Evolutionary conservation across 2,888 invertebrate species (phyloP), one percentile per base, ranked within the genome.

Genomic region (Amiota communis): DNA sequence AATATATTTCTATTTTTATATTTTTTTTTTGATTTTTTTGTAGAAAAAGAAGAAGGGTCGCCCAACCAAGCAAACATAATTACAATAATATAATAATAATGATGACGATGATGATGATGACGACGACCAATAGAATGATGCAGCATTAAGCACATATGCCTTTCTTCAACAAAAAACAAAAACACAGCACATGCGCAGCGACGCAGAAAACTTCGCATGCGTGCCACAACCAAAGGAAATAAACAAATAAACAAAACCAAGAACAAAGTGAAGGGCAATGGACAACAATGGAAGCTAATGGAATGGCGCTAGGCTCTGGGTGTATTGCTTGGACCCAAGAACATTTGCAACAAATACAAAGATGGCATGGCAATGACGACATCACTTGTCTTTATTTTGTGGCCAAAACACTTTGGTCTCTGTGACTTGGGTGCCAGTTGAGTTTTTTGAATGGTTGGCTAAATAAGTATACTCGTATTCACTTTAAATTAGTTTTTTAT

Each of bases 401-500:
- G 53, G 53, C 53, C 15, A 15, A 57, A 57, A 10, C 17, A 17
- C 15, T 20, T 59, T 11, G 15, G 59, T 59, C 17, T 59, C 15
- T 15, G 0, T 57, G 59, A 9, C 23, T 4, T 59, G 59, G 15
- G 59, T 20, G 20, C 20, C 17, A 9, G 23, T 11, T 17, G 9
- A 20, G 59, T 20, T 15, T n/a, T n/a, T 59, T n/a, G 17, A 20
- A 20, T 63, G 46, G 17, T 23, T n/a, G 51, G 49, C 23, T 11
- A 68, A 68, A 68, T 68, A 36, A n/a, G n/a, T n/a, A n/a, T n/a
- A n/a, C n/a, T n/a, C n/a, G n/a, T 49, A 49, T 65, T 63, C 46
- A 46, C 36, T 6, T 36, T 36, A 36, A 36, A 36, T 36, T 13
- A 53, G 53, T 53, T 53, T 17, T 59, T 17, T 59, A 8, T 53